Conservation (phyloP, 2,113 vertebrate genomes). For the Oreochromis aureus region DNA sequence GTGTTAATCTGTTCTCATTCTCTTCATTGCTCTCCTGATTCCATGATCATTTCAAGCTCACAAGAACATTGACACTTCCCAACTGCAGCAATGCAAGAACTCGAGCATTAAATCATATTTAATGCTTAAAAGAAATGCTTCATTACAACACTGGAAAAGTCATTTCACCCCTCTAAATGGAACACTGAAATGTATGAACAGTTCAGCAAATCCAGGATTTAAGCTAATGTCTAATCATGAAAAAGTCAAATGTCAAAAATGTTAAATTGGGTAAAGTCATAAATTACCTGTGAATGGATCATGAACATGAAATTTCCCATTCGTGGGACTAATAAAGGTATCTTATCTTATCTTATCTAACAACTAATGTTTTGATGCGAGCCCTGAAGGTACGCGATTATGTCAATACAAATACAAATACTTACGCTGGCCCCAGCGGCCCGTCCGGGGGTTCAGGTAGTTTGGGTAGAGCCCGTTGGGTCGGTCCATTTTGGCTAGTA, state of each 20-base stretch:
- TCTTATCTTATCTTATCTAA: not conserved
- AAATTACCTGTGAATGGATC: not conserved
- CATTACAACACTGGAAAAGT: not conserved
- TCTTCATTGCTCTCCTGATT: not conserved
- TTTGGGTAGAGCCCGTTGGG: slow-evolving; percentile 98
- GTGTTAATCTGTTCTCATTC: not conserved
- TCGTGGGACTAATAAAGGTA: no score
- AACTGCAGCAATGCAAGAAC: not conserved
- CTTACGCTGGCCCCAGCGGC: slow-evolving; percentile 98
- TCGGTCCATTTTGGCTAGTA: slow-evolving; percentile 97
- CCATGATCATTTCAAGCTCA: not conserved
- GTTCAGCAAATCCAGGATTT: not conserved
- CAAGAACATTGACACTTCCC: not conserved
- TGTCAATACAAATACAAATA: slow-evolving; percentile 28
- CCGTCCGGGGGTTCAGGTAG: slow-evolving; percentile 96
- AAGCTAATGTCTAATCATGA: not conserved
- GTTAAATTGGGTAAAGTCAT: not conserved
- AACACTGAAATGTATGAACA: not conserved
- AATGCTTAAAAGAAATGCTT: not conserved
- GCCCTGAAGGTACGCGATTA: no score
- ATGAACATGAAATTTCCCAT: no score
- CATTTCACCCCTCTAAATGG: not conserved
- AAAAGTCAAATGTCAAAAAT: not conserved
- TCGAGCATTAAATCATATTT: not conserved
- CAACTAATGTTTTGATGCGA: not conserved